Percentiles rank a stretch among this genome's conserved stretches.
phyloP scores from a whole-genome alignment of 2,113 vertebrate species.

The Triplophysa dalaica region DNA sequence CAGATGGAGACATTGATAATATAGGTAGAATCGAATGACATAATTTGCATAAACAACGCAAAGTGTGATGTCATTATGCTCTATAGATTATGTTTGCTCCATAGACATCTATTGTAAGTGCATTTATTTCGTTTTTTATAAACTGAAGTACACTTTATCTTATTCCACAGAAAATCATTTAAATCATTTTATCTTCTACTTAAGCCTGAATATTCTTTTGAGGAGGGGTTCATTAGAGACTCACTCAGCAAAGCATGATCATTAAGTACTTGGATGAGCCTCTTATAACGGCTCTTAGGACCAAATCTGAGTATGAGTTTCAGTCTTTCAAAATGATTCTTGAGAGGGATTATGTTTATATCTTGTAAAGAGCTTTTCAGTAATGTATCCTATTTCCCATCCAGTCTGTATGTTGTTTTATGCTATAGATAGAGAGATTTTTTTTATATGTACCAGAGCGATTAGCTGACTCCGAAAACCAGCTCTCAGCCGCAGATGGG shows the following conservation, averaged over 20 bases:
- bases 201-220: conserved; percentile 5
- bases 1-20: too few species aligned
- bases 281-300: conserved; percentile 6
- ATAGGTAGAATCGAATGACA: too few species aligned
- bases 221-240: not conserved
- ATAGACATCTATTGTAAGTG: not conserved
- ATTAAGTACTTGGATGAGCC: conserved; percentile 27
- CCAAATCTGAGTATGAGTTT: conserved; percentile 3
- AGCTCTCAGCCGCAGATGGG: conserved; percentile 28
- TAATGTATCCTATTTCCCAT: conserved; percentile 3
- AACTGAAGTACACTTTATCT: not conserved
- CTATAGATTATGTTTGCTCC: too few species aligned
- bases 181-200: not conserved
- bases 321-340: conserved; percentile 1
- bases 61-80: too few species aligned
- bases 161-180: not conserved
- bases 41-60: too few species aligned
- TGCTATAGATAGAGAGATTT: not conserved
- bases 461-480: conserved; percentile 13
- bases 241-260: not conserved
- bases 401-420: not conserved
- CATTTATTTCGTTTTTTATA: not conserved
- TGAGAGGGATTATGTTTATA: conserved; percentile 14
- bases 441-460: conserved; percentile 1
- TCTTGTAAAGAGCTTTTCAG: not conserved